Conservation (phyloP, 2,797 vertebrate species). For the Oceanodroma leucorhoa region DNA sequence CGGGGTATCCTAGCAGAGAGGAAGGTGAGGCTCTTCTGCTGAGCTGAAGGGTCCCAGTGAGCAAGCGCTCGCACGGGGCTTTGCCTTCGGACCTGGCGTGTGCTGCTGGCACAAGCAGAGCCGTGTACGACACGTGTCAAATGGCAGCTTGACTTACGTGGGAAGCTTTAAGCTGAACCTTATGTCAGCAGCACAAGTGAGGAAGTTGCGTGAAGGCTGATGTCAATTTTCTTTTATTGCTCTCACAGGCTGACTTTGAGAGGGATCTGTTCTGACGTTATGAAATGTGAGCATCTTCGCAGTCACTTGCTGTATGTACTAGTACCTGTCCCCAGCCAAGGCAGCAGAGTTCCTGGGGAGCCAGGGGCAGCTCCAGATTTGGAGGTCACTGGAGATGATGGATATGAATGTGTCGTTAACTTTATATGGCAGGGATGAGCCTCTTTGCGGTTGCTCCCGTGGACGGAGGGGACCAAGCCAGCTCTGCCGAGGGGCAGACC, state of each 20-base stretch:
- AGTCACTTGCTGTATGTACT: accelerated
- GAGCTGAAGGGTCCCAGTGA: too few species aligned
- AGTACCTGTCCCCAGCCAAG: background rate
- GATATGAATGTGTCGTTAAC: background rate
- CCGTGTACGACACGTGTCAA: accelerated
- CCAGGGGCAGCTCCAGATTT: background rate
- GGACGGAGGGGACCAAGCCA: background rate
- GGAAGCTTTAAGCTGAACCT: background rate
- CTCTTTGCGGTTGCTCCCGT: background rate
- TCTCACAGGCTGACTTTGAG: background rate
- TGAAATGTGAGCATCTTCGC: accelerated
- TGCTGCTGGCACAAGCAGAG: background rate
- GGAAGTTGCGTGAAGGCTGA: background rate
- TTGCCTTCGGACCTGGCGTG: background rate
- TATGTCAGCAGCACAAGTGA: background rate
- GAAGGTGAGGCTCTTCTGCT: background rate
- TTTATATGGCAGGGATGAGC: background rate
- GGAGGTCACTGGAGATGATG: background rate
- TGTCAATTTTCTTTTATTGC: background rate
- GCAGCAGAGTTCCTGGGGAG: background rate
- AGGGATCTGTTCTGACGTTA: background rate
- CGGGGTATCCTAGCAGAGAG: accelerated
- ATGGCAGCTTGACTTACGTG: background rate
- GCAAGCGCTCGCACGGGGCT: accelerated
- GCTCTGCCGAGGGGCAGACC: background rate